phyloP scores from a whole-genome alignment of 2,888 invertebrate genomes.

The Aproaerema taeniolella region DNA sequence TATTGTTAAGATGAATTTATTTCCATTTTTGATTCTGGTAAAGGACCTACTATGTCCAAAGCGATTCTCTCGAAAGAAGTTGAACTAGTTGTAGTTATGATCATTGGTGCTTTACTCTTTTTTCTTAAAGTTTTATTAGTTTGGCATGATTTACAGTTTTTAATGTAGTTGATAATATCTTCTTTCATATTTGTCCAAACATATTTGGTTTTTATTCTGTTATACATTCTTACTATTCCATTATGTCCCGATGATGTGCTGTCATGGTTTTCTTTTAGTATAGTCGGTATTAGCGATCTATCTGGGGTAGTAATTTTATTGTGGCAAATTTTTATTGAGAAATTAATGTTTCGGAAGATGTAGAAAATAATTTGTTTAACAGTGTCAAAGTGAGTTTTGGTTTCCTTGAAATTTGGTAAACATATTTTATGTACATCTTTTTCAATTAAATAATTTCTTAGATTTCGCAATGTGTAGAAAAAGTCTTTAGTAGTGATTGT shows the following conservation, averaged over 20 bases:
- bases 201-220: slow-evolving; percentile 29
- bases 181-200: too few species aligned
- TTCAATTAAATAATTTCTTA: slow-evolving; percentile 24
- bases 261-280: slow-evolving; percentile 30
- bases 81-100: too few species aligned
- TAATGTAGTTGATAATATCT: too few species aligned
- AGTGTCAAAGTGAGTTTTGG: too few species aligned
- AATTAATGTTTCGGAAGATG: too few species aligned
- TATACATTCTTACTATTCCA: slow-evolving; percentile 28
- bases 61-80: too few species aligned
- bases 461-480: slow-evolving; percentile 24
- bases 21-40: slow-evolving; percentile 30
- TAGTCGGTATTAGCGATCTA: slow-evolving; percentile 26
- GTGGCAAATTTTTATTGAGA: slow-evolving; percentile 27
- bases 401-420: slow-evolving; percentile 28
- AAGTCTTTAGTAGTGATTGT: too few species aligned
- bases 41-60: too few species aligned
- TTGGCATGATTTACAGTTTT: too few species aligned
- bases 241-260: slow-evolving; percentile 32
- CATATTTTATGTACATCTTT: slow-evolving; percentile 26
- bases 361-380: too few species aligned
- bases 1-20: slow-evolving; percentile 30
- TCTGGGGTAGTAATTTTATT: slow-evolving; percentile 24
- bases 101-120: too few species aligned
- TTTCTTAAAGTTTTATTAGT: too few species aligned